Evolutionary conservation across 2,888 invertebrate genomes (phyloP).

Genomic region (Salticus scenicus): DNA sequence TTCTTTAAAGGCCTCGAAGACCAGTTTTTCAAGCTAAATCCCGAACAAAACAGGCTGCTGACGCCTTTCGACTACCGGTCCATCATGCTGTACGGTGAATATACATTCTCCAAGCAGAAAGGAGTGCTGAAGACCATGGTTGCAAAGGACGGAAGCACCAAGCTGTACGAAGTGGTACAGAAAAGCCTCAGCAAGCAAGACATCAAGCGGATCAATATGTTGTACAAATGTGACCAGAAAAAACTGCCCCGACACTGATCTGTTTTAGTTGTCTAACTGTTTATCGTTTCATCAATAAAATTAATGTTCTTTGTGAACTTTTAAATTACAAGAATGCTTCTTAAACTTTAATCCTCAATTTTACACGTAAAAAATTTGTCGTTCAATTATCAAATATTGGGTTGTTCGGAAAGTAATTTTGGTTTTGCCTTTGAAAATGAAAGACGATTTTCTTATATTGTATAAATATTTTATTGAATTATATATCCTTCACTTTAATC

Average conservation of each 20-base stretch:
- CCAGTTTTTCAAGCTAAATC: conserved; percentile 13
- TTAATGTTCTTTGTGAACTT: too few relatives aligned
- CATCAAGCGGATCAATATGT: conserved; percentile 1
- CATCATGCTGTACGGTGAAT: conserved; percentile 24
- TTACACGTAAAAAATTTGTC: too few relatives aligned
- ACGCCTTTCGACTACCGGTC: conserved; percentile 16
- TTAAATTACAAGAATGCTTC: too few relatives aligned
- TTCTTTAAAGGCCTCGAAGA: not conserved
- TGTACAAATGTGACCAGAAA: conserved; percentile 16
- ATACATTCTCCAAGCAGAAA: conserved; percentile 19
- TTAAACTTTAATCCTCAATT: too few relatives aligned
- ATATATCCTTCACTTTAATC: too few relatives aligned
- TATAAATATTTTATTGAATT: too few relatives aligned
- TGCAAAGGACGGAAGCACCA: not conserved
- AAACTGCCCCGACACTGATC: not conserved
- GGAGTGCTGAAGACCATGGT: conserved; percentile 7
- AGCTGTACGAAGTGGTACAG: not conserved
- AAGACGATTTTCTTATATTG: too few relatives aligned
- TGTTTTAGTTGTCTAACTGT: not conserved
- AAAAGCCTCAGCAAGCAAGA: conserved; percentile 13
- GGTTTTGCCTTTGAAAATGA: too few relatives aligned
- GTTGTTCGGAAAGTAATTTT: too few relatives aligned
- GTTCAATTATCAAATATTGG: too few relatives aligned
- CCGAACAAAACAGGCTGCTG: not conserved
- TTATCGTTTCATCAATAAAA: too few relatives aligned